Evolutionary conservation across 2,888 invertebrate species (phyloP), one percentile per base, ranked within the genome.

Genomic region (Tetrapedia diversipes): DNA sequence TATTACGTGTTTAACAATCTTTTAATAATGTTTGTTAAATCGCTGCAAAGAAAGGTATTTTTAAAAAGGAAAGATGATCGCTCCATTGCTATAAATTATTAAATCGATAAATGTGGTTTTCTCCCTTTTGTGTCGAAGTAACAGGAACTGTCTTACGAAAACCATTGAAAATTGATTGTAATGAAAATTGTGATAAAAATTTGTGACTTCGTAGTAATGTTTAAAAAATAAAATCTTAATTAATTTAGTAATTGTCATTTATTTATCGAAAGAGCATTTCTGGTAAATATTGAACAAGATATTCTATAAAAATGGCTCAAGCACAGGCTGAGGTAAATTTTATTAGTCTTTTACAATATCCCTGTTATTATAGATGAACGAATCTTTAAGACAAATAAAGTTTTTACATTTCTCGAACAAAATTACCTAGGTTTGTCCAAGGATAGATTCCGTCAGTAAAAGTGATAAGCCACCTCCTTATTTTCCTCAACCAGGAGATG

Each of bases 401-500:
- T 51, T 39, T 39, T 27, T 27, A 7, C 11, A 14, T 32, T 10
- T 37, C 22, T 16, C 2, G 4, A 53, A 4, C 16, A 22, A 43
- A 29, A 7, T 65, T 54, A 54, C 19, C 4, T 16, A 65, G 32
- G 54, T 49, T 3, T 78, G 78, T 49, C 79, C 72, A n/a, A 59
- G 49, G 29, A 56, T 64, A 47, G 64, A 73, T n/a, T 2, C 39
- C 0, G 29, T 43, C 10, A 34, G 59, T 19, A 11, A 22, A 7
- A n/a, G 8, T n/a, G 78, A 86, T 7, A 79, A 79, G 71, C 90
- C 92, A 0, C 93, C 94, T 0, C 93, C 93, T 56, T 94, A 94
- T 86, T 87, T 94, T 68, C 94, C 94, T 0, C 94, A 94, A 87
- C 92, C 93, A 0, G 92, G 92, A 51, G 93, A 94, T 81, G 91